A percentile compares a stretch with the other conserved stretches of the same genome.
These are phyloP conservation scores for Agonopterix arenella DNA, from an alignment of 2,888 invertebrate genomes.

Conservation along the genomic window DNA sequence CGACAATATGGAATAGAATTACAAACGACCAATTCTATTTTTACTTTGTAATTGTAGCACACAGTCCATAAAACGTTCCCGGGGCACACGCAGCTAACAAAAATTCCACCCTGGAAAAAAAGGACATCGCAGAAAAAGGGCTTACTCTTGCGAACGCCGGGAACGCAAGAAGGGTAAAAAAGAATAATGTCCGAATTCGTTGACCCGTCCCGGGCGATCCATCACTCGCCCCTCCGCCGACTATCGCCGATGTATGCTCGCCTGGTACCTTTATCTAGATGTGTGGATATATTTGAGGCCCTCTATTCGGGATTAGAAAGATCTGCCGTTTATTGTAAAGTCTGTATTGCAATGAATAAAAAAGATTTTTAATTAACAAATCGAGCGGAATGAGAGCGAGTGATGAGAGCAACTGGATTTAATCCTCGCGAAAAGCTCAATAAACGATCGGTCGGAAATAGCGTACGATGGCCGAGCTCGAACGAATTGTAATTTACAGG, in stretches of 20 bases:
- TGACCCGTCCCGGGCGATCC: conserved; percentile 77
- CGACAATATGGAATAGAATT: conserved; percentile 60
- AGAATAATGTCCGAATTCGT: conserved; percentile 79
- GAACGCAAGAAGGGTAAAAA: conserved; percentile 77
- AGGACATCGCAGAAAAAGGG: conserved; percentile 74
- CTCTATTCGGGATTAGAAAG: conserved; percentile 62
- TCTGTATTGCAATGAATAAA: conserved; percentile 32
- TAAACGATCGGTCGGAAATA: conserved; percentile 55
- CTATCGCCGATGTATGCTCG: conserved; percentile 62
- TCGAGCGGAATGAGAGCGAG: conserved; percentile 8
- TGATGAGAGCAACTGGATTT: conserved; percentile 23
- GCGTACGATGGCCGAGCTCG: conserved; percentile 39
- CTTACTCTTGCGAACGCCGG: conserved; percentile 67
- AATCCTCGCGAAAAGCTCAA: conserved; percentile 50
- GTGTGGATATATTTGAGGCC: conserved; percentile 56
- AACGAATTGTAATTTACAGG: conserved; percentile 71
- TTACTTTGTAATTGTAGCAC: conserved; percentile 73
- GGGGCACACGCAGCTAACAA: conserved; percentile 46
- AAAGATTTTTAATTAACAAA: conserved; percentile 21
- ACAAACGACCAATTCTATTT: conserved; percentile 68
- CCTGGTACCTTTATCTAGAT: conserved; percentile 52
- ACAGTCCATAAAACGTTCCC: conserved; percentile 64
- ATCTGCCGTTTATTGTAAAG: conserved; percentile 37
- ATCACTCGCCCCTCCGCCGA: conserved; percentile 69
- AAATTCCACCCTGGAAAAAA: conserved; percentile 66